A percentile compares a stretch with the other conserved stretches of the same genome.
phyloP scores from a whole-genome alignment of 2,888 invertebrate genomes.

The Bombylius major region DNA sequence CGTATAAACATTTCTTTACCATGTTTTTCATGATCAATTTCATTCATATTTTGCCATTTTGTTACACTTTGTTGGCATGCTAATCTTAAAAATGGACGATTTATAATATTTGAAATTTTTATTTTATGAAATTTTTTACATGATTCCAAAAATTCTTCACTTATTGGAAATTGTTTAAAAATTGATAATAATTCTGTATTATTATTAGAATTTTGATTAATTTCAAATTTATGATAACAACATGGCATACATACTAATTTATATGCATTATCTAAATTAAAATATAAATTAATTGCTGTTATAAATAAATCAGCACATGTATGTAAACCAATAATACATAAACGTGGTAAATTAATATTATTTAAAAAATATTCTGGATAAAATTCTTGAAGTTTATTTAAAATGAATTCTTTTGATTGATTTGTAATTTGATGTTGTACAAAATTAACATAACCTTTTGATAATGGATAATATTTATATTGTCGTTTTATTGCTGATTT shows the following conservation, averaged over 20 bases:
- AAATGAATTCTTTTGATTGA: slow-evolving; percentile 39
- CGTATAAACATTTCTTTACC: slow-evolving; percentile 43
- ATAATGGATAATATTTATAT: slow-evolving; percentile 40
- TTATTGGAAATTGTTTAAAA: slow-evolving; percentile 57
- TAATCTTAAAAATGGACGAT: slow-evolving; percentile 57
- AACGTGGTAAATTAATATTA: slow-evolving; percentile 16
- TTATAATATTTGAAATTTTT: slow-evolving; percentile 34
- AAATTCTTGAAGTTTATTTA: slow-evolving; percentile 33
- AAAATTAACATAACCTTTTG: slow-evolving; percentile 44
- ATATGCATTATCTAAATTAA: slow-evolving; percentile 42
- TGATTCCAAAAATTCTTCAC: slow-evolving; percentile 35
- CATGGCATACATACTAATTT: slow-evolving; percentile 59
- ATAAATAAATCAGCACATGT: slow-evolving; percentile 67
- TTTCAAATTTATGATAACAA: slow-evolving; percentile 61
- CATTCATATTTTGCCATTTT: slow-evolving; percentile 40
- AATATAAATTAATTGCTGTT: slow-evolving; percentile 51
- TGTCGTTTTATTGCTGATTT: slow-evolving; percentile 46
- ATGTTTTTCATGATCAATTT: slow-evolving; percentile 34
- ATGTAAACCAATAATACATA: slow-evolving; percentile 51
- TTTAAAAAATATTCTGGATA: slow-evolving; percentile 24
- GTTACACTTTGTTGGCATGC: slow-evolving; percentile 55
- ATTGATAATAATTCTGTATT: slow-evolving; percentile 16
- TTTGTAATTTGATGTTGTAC: slow-evolving; percentile 43
- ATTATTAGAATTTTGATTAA: slow-evolving; percentile 11
- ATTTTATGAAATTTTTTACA: neutral